Conservation (phyloP, 1,140 invertebrate genomes). For the Octopus sinensis region DNA sequence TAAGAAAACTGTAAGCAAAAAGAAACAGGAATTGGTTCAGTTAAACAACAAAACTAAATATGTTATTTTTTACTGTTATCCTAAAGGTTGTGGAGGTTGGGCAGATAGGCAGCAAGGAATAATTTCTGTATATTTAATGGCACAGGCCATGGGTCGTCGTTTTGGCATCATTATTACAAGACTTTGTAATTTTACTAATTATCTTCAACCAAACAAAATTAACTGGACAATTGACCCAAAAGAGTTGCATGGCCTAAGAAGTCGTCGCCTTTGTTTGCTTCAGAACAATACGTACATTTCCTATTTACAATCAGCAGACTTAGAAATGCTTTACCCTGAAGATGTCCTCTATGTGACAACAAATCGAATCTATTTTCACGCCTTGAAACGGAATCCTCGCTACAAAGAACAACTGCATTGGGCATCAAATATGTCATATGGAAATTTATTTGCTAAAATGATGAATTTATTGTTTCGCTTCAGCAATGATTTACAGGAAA, state of each 20-base stretch:
- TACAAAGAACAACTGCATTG: constrained; percentile 17
- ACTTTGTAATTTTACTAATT: constrained; percentile 30
- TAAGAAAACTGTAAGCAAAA: background rate
- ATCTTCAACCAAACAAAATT: constrained; percentile 27
- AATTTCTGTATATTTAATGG: constrained; percentile 27
- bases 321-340: constrained; percentile 19
- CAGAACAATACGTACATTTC: background rate
- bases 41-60: constrained; percentile 16
- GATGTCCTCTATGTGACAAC: constrained; percentile 28
- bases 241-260: background rate
- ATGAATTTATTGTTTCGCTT: constrained; percentile 15
- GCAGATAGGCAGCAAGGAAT: constrained; percentile 36
- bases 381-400: constrained; percentile 12
- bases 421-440: constrained; percentile 10
- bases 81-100: constrained; percentile 31
- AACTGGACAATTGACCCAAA: constrained; percentile 22
- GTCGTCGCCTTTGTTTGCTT: background rate
- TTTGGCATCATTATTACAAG: constrained; percentile 30
- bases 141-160: constrained; percentile 24
- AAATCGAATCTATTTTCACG: constrained; percentile 20
- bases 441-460: background rate
- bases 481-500: background rate
- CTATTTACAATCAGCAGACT: constrained; percentile 18
- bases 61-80: constrained; percentile 29
- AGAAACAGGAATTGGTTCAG: background rate